A percentile compares a stretch with the other conserved stretches of the same genome.
Evolutionary conservation across 2,888 invertebrate genomes (phyloP).

Genomic region (Rugalucina vietnamica): DNA sequence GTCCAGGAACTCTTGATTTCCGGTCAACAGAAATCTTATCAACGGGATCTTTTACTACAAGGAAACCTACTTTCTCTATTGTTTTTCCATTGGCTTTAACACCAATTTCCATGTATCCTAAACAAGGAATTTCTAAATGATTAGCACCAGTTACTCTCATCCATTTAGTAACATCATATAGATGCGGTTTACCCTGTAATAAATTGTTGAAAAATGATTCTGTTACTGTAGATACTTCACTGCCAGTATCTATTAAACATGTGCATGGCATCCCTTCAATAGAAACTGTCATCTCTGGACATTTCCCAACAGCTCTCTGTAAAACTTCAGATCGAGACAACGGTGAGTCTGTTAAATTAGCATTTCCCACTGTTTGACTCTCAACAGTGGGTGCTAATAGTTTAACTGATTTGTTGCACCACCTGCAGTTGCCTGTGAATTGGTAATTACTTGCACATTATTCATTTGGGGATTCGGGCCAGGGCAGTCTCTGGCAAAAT

Average conservation of each 20-base stretch:
- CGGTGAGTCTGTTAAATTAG: background rate
- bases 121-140: background rate
- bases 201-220: background rate
- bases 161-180: background rate
- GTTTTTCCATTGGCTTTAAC: background rate
- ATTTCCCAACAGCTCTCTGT: background rate
- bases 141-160: conserved; percentile 4
- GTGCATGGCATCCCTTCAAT: background rate
- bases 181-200: background rate
- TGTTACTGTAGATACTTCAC: background rate
- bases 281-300: background rate
- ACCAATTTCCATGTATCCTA: background rate
- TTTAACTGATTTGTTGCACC: background rate
- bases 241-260: background rate
- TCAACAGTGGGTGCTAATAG: background rate
- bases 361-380: background rate
- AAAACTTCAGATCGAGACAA: background rate
- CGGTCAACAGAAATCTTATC: background rate
- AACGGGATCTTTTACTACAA: background rate
- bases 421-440: background rate
- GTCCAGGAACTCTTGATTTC: background rate
- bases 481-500: background rate
- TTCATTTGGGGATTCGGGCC: background rate
- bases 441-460: too few relatives aligned
- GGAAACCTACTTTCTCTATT: background rate